phyloP scores from a whole-genome alignment of 1,140 invertebrate genomes.

The Reticulitermes speratus region DNA sequence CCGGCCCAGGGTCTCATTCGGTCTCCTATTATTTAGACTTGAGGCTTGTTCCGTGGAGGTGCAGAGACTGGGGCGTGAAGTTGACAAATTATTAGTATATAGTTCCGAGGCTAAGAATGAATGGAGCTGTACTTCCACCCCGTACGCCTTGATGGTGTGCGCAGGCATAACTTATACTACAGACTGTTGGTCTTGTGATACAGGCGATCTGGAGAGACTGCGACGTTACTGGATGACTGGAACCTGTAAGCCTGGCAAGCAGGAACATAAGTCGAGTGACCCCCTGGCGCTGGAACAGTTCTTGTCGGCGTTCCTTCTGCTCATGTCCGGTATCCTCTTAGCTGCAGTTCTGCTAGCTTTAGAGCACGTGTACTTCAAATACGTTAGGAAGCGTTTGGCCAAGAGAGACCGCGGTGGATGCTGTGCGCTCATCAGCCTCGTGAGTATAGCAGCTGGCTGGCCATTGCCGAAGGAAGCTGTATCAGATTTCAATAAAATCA shows the following conservation, averaged over 20 bases:
- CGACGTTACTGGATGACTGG: constrained; percentile 97
- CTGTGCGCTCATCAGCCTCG: constrained; percentile 87
- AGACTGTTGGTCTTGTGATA: constrained; percentile 23
- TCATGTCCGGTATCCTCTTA: constrained; percentile 90
- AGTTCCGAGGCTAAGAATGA: too few relatives aligned
- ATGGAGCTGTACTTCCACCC: too few relatives aligned
- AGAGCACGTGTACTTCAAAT: constrained; percentile 95
- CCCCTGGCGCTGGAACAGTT: constrained; percentile 96
- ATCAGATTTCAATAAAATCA: too few relatives aligned
- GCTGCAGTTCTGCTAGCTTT: constrained; percentile 79
- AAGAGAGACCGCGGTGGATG: constrained; percentile 85
- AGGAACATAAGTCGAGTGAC: constrained; percentile 85
- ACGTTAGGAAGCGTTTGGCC: constrained; percentile 81
- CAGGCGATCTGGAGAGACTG: constrained; percentile 88
- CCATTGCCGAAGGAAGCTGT: too few relatives aligned
- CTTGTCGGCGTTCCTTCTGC: constrained; percentile 91
- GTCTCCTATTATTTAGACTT: too few relatives aligned
- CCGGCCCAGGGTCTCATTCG: too few relatives aligned
- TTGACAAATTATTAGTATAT: too few relatives aligned
- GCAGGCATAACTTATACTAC: too few relatives aligned
- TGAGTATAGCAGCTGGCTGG: constrained; percentile 45
- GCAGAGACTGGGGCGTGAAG: too few relatives aligned
- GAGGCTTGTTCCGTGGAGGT: too few relatives aligned
- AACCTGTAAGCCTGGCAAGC: constrained; percentile 89
- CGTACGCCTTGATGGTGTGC: too few relatives aligned